These are phyloP conservation scores for Cheirogaleus major DNA, from an alignment of 2,797 vertebrate species.

Conservation along the genomic window DNA sequence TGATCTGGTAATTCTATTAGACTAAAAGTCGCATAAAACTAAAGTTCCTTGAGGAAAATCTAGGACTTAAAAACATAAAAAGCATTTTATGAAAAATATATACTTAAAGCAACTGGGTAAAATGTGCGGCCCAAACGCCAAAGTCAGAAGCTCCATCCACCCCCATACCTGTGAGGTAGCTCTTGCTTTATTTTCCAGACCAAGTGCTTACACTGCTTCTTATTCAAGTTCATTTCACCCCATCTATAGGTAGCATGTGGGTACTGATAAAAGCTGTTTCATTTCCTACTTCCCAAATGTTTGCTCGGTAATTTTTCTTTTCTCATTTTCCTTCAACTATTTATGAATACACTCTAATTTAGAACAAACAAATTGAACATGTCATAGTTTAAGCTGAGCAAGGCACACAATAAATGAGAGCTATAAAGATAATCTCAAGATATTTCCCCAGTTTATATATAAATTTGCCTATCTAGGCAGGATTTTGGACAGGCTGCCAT, in stretches of 20 bases:
- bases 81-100: background rate
- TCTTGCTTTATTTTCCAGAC: conserved; percentile 48
- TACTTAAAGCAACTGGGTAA: background rate
- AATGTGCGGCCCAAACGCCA: background rate
- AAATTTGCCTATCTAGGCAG: conserved; percentile 29
- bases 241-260: conserved; percentile 65
- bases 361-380: conserved; percentile 64
- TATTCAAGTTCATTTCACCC: conserved; percentile 63
- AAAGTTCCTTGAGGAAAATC: conserved; percentile 8
- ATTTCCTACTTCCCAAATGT: conserved; percentile 62
- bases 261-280: conserved; percentile 60
- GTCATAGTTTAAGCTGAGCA: conserved; percentile 63
- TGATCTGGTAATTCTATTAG: background rate
- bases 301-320: background rate
- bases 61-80: conserved; percentile 1
- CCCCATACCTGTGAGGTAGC: conserved; percentile 40
- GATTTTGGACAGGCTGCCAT: conserved; percentile 46
- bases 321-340: background rate
- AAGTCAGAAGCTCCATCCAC: conserved; percentile 69
- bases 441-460: conserved; percentile 37
- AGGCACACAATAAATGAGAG: conserved; percentile 64
- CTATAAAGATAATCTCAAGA: conserved; percentile 10
- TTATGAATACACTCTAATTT: conserved; percentile 60
- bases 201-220: conserved; percentile 40
- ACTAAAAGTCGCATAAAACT: background rate